Evolutionary conservation across 2,888 invertebrate genomes (phyloP).

Genomic region (Baronia brevicornis): DNA sequence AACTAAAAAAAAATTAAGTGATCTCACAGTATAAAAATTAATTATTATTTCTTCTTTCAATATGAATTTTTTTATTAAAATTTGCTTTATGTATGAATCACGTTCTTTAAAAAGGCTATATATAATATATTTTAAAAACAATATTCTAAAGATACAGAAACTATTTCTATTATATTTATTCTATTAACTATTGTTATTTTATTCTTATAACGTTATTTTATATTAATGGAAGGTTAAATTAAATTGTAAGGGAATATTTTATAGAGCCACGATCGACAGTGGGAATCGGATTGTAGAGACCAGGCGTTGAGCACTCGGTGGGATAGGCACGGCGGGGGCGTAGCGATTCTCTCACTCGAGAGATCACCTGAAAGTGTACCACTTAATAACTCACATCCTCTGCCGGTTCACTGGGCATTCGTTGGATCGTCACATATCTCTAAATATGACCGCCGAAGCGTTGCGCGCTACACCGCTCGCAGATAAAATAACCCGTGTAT

Average conservation of each 20-base stretch:
- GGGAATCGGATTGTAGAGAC: constrained; percentile 26
- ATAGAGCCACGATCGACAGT: constrained; percentile 24
- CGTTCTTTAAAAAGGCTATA: too few species aligned
- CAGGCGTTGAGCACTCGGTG: constrained; percentile 23
- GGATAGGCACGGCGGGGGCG: constrained; percentile 28
- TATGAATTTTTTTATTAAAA: too few species aligned
- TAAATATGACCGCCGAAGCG: constrained; percentile 69
- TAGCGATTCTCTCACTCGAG: constrained; percentile 73
- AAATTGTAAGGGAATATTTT: constrained; percentile 13
- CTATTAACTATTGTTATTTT: too few species aligned
- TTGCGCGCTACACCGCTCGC: constrained; percentile 43
- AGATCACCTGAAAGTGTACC: constrained; percentile 74
- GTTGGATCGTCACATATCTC: constrained; percentile 72
- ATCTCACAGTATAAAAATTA: too few species aligned
- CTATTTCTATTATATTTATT: too few species aligned
- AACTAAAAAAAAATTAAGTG: too few species aligned
- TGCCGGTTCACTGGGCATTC: constrained; percentile 70
- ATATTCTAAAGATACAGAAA: too few species aligned
- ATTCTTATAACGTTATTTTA: neutral
- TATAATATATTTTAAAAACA: too few species aligned
- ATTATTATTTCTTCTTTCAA: too few species aligned
- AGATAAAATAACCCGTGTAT: constrained; percentile 25
- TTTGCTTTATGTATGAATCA: too few species aligned
- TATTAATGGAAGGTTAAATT: constrained; percentile 12
- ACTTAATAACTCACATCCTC: constrained; percentile 73